Percentiles rank a stretch among this genome's conserved stretches.
Evolutionary conservation across 2,888 invertebrate genomes (phyloP).

Genomic region (Tachystola acroxantha): DNA sequence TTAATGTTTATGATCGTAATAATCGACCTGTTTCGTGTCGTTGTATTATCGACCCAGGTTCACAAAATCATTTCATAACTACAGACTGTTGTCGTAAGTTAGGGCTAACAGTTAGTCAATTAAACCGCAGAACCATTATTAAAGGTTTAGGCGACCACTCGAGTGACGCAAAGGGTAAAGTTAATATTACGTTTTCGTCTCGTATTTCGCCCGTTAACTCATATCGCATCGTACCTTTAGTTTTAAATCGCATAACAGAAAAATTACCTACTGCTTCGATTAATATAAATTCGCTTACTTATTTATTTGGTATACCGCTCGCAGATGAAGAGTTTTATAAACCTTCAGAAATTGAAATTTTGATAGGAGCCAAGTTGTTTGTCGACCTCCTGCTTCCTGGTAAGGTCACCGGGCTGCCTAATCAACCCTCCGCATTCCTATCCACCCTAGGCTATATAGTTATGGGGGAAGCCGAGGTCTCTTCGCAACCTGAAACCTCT

Average conservation of each 20-base stretch:
- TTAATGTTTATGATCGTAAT: neutral
- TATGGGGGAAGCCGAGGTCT: too few species aligned
- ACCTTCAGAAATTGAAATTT: neutral
- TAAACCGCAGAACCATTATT: neutral
- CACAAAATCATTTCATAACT: conserved; percentile 4
- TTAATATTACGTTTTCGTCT: neutral
- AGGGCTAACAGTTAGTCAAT: neutral
- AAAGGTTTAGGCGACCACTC: neutral
- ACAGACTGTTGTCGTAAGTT: neutral
- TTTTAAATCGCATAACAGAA: neutral
- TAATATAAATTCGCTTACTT: too few species aligned
- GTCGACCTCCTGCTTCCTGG: neutral
- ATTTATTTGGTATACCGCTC: too few species aligned
- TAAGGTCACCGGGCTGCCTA: too few species aligned
- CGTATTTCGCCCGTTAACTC: neutral
- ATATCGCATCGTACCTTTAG: neutral
- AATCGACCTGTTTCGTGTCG: neutral
- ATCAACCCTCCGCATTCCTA: neutral
- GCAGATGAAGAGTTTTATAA: neutral
- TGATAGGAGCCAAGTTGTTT: neutral
- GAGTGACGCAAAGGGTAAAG: neutral
- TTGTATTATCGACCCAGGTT: neutral
- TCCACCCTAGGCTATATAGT: neutral
- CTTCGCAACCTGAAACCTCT: neutral
- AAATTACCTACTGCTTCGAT: neutral